Percentiles rank a stretch among this genome's conserved stretches.
Conservation (phyloP, 2,797 vertebrate species). For the Botia kubotai region DNA sequence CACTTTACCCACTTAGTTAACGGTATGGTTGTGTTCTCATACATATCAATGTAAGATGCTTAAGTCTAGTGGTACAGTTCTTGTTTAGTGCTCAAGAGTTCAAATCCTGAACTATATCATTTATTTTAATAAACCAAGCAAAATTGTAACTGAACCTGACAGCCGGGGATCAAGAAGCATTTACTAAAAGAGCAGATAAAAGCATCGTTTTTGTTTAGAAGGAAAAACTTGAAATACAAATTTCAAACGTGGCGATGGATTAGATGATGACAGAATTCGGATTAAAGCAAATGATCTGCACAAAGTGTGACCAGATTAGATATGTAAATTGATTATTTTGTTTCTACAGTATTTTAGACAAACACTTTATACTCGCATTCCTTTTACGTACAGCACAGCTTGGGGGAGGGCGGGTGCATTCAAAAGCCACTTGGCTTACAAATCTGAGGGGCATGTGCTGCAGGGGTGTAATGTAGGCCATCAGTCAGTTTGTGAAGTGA, state of each 20-base stretch:
- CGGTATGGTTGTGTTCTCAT: no score
- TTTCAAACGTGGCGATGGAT: no score
- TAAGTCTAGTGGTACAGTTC: neutral
- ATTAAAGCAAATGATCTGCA: neutral
- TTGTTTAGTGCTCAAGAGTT: neutral
- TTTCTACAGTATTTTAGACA: neutral
- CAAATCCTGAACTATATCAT: no score
- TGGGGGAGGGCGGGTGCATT: neutral
- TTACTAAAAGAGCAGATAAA: no score
- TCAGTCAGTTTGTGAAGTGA: constrained; percentile 14
- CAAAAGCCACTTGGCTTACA: neutral
- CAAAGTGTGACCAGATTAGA: neutral
- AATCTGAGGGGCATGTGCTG: neutral
- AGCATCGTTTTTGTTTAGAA: no score
- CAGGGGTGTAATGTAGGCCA: neutral
- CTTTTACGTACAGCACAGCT: neutral
- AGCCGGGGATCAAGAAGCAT: no score
- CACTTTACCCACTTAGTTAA: no score
- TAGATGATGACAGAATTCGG: no score
- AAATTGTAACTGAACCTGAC: no score
- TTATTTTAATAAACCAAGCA: no score
- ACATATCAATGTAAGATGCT: no score
- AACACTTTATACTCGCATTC: neutral
- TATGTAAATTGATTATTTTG: neutral
- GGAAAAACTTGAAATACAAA: no score